Percentiles rank a stretch among this genome's conserved stretches.
These are phyloP conservation scores for Tragopan temminckii DNA, from an alignment of 2,797 vertebrate species.

Conservation along the genomic window DNA sequence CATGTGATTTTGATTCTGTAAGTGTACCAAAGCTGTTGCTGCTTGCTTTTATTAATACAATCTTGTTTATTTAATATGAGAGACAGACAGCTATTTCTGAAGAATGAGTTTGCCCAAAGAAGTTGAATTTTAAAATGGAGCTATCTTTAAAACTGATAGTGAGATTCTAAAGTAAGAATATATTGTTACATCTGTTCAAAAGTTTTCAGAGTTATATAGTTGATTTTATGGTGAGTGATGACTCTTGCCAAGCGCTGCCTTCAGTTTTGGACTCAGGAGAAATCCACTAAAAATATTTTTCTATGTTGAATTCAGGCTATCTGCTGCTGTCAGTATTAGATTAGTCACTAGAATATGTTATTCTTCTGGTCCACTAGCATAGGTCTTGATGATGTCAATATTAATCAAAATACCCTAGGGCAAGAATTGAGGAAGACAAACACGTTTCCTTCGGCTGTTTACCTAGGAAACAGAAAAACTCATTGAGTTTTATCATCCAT, in stretches of 20 bases:
- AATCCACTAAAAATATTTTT: constrained; percentile 23
- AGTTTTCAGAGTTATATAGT: not conserved
- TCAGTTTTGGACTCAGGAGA: not conserved
- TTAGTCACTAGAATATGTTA: constrained; percentile 50
- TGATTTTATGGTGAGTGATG: constrained; percentile 18
- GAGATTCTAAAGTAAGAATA: not conserved
- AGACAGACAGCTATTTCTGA: not conserved
- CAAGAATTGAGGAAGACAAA: not conserved
- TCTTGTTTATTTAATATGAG: rapidly evolving
- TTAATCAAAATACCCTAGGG: constrained; percentile 55
- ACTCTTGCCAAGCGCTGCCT: not conserved
- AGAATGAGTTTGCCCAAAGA: not conserved
- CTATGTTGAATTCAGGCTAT: not conserved
- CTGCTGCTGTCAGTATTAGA: constrained; percentile 33
- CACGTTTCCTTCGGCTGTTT: constrained; percentile 52
- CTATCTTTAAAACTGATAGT: not conserved
- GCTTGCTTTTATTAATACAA: not conserved
- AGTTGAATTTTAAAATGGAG: not conserved
- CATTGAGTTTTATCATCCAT: constrained; percentile 40
- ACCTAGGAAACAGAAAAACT: constrained; percentile 35
- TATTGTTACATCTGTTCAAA: constrained; percentile 18
- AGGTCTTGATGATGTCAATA: constrained; percentile 31
- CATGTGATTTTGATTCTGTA: not conserved
- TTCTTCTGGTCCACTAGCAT: constrained; percentile 16
- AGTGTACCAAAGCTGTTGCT: not conserved